phyloP scores from a whole-genome alignment of 2,888 invertebrate genomes.

The Cryptosula pallasiana region DNA sequence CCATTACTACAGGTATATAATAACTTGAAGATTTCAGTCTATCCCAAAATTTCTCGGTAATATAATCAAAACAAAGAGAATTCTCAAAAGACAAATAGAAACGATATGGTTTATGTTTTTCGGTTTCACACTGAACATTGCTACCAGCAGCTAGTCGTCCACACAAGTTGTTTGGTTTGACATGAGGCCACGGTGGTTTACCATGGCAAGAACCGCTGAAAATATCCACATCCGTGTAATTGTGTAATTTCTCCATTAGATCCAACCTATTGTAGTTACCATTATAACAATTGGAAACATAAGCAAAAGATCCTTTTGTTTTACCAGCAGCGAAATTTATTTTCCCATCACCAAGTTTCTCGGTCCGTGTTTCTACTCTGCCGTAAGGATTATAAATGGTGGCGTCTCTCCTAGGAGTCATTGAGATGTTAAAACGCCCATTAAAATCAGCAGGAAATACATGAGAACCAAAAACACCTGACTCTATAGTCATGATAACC shows the following conservation, averaged over 20 bases:
- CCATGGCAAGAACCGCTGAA: neutral
- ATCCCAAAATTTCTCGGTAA: neutral
- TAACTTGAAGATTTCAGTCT: neutral
- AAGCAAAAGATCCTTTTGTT: neutral
- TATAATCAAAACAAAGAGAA: neutral
- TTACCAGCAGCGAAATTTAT: neutral
- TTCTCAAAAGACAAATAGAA: neutral
- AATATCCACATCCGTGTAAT: neutral
- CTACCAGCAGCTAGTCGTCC: neutral
- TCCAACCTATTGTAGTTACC: neutral
- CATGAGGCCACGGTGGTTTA: neutral
- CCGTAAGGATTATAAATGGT: neutral
- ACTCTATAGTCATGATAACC: neutral
- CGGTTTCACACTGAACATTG: neutral
- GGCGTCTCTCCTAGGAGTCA: neutral
- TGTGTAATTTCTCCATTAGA: neutral
- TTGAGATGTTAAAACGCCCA: neutral
- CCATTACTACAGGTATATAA: slow-evolving; percentile 2
- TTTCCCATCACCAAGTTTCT: neutral
- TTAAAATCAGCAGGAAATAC: neutral
- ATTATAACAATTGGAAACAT: neutral
- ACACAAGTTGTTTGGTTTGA: neutral
- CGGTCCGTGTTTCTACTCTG: neutral
- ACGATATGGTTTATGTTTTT: neutral
- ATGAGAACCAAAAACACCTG: neutral